phyloP scores from a whole-genome alignment of 2,888 invertebrate genomes.

The Temnothorax unifasciatus region DNA sequence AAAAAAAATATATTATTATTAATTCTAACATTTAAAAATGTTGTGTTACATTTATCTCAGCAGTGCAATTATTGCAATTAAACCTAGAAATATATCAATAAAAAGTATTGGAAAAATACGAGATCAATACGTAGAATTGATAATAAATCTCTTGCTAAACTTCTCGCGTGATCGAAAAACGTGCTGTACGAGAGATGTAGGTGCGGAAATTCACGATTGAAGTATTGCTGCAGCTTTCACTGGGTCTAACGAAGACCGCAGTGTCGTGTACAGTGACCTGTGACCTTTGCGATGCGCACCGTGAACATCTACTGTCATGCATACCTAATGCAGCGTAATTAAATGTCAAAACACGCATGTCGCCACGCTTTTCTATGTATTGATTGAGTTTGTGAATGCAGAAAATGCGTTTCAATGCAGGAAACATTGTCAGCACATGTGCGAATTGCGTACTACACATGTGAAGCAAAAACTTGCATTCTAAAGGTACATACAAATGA shows the following conservation, averaged over 20 bases:
- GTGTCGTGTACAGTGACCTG: slow-evolving; percentile 20
- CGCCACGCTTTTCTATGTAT: neutral
- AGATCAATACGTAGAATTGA: neutral
- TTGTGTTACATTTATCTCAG: neutral
- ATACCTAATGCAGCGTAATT: slow-evolving; percentile 28
- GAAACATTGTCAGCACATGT: neutral
- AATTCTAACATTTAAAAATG: neutral
- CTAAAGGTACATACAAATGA: neutral
- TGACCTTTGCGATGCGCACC: slow-evolving; percentile 36
- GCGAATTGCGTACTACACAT: neutral
- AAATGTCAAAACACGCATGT: slow-evolving; percentile 24
- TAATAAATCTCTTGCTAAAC: neutral
- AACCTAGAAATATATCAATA: neutral
- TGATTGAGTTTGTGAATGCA: neutral
- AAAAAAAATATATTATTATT: neutral
- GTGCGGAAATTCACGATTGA: slow-evolving; percentile 40
- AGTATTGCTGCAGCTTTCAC: slow-evolving; percentile 39
- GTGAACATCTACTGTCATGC: neutral
- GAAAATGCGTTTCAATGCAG: neutral
- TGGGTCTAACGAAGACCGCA: slow-evolving; percentile 29
- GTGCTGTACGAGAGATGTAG: slow-evolving; percentile 11
- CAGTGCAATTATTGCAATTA: neutral
- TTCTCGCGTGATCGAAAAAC: slow-evolving; percentile 28
- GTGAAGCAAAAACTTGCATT: neutral
- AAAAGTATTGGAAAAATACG: neutral